phyloP scores from a whole-genome alignment of 2,888 invertebrate genomes.

The Drosophila macrothrix region DNA sequence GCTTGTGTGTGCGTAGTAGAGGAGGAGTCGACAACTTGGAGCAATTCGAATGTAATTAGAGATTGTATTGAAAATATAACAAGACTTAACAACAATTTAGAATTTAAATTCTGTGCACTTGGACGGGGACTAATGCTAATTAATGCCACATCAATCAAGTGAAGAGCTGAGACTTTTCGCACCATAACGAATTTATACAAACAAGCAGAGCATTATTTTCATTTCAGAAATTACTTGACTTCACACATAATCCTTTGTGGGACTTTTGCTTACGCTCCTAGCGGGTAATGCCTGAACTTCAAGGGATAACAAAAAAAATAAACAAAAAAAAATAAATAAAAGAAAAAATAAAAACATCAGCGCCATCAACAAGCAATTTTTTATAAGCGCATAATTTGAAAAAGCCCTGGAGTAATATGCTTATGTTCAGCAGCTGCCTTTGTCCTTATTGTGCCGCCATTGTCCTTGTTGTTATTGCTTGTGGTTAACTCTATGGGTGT shows the following conservation, averaged over 20 bases:
- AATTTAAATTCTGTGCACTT: conserved; percentile 12
- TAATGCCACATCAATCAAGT: conserved; percentile 59
- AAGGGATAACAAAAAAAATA: conserved; percentile 5
- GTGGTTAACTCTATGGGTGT: background rate
- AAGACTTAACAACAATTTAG: background rate
- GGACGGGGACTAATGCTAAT: conserved; percentile 45
- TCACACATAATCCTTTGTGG: conserved; percentile 48
- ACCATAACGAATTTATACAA: conserved; percentile 19
- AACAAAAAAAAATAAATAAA: background rate
- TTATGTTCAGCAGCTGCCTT: conserved; percentile 49
- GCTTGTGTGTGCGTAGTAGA: background rate
- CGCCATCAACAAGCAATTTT: conserved; percentile 40
- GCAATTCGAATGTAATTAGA: background rate
- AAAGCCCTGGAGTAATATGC: conserved; percentile 63
- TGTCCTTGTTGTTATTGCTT: conserved; percentile 20
- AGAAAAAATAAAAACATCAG: background rate
- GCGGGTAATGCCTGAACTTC: conserved; percentile 14
- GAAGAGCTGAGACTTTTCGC: conserved; percentile 11
- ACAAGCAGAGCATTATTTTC: conserved; percentile 35
- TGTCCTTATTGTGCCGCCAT: conserved; percentile 31
- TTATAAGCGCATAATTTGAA: conserved; percentile 60
- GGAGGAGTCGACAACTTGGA: background rate
- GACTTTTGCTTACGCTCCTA: conserved; percentile 21
- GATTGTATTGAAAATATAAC: background rate
- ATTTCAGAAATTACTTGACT: conserved; percentile 48